Evolutionary conservation across 2,113 vertebrate species (phyloP).

Genomic region (Sula dactylatra): DNA sequence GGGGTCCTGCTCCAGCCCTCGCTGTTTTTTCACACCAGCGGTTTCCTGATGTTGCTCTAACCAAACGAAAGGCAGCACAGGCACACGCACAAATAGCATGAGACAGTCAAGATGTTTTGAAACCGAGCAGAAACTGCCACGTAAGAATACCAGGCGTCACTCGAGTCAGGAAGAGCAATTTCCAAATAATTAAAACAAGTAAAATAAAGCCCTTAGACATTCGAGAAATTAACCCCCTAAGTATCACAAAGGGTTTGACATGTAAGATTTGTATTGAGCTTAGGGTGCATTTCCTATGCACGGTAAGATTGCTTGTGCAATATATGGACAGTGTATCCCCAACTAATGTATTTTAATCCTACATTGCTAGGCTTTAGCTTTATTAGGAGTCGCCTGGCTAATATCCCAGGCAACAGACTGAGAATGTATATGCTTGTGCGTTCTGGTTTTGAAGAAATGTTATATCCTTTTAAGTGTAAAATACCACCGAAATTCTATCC

Average conservation of each 20-base stretch:
- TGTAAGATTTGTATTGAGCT: not conserved
- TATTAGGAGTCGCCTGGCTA: not conserved
- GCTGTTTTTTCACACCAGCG: not conserved
- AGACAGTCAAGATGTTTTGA: not conserved
- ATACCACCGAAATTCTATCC: not conserved
- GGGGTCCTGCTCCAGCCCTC: not conserved
- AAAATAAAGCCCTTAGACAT: not conserved
- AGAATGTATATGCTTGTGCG: not conserved
- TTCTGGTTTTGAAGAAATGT: not conserved
- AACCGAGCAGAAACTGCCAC: not conserved
- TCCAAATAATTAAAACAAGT: not conserved
- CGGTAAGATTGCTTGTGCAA: not conserved
- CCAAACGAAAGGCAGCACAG: not conserved
- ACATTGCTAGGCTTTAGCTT: not conserved
- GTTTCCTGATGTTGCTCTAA: not conserved
- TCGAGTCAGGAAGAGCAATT: not conserved
- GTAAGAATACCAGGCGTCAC: not conserved
- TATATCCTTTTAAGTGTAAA: constrained; percentile 19
- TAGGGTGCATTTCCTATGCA: not conserved
- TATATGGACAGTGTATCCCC: not conserved
- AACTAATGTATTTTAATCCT: not conserved
- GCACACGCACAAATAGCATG: not conserved
- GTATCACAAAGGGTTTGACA: not conserved
- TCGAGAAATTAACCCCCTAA: not conserved
- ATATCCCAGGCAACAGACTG: not conserved